Evolutionary conservation across 1,140 invertebrate species (phyloP).

Genomic region (Odontomachus brunneus): DNA sequence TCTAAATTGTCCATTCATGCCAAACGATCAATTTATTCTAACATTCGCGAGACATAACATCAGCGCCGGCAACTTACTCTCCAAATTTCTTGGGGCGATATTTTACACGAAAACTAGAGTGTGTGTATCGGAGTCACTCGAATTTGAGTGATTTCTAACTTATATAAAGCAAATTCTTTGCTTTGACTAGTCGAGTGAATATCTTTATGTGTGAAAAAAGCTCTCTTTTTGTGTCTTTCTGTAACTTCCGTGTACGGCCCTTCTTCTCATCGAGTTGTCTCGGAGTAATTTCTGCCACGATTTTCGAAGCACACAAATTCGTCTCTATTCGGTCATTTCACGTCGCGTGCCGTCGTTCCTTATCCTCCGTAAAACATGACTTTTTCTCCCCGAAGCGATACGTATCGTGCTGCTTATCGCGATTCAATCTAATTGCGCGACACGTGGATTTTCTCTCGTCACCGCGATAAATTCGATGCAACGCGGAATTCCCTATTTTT

Average conservation of each 20-base stretch:
- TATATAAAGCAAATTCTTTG: too few species aligned
- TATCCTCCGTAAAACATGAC: not conserved
- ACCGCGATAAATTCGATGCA: not conserved
- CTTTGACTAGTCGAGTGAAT: too few species aligned
- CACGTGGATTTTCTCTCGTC: not conserved
- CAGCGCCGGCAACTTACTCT: too few species aligned
- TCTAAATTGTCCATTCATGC: slow-evolving; percentile 1
- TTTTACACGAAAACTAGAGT: too few species aligned
- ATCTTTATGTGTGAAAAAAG: too few species aligned
- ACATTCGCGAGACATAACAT: slow-evolving; percentile 9
- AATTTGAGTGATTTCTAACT: too few species aligned
- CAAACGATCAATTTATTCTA: slow-evolving; percentile 12
- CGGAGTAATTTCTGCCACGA: slow-evolving; percentile 47
- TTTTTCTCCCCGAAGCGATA: not conserved
- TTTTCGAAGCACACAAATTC: slow-evolving; percentile 24
- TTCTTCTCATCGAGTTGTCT: slow-evolving; percentile 1
- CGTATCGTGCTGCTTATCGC: not conserved
- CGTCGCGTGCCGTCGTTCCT: not conserved
- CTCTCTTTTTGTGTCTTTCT: slow-evolving; percentile 24
- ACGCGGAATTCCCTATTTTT: too few species aligned
- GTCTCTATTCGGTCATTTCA: slow-evolving; percentile 8
- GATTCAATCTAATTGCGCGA: slow-evolving; percentile 8
- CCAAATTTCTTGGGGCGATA: too few species aligned
- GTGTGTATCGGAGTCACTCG: too few species aligned
- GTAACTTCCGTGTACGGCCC: slow-evolving; percentile 24